Base-by-base conservation (phyloP, 2,888 invertebrate species). In the Polyommatus iphigenia region DNA sequence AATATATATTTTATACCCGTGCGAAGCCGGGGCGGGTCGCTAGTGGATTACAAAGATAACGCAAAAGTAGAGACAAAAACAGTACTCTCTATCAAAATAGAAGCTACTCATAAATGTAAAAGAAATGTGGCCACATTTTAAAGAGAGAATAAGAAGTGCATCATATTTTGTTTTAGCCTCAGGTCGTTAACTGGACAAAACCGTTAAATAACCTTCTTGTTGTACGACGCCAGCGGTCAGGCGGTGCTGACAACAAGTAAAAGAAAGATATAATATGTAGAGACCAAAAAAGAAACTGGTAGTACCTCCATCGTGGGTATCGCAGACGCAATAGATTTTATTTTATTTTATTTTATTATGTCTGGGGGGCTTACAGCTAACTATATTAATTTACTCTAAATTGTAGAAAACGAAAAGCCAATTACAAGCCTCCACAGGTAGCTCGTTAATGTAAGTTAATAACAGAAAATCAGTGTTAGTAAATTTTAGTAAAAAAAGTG, bases 161-260 rank as follows among this genome's bases (percentile, higher is more conserved):
- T 67, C 29, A 18, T 29, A 29, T 67, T 67, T 32, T 62, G 62
- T 62, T 67, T 67, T 67, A 32, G 67, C 67, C 67, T 29, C 29
- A 67, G 67, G 67, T 67, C 29, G 67, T 67, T 67, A 67, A 67
- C 67, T 67, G 67, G 67, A 32, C 67, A 15, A 29, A 67, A 67
- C 67, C 67, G 67, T 67, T 67, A 67, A 67, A 29, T 67, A 29
- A 67, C 67, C 67, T 67, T 67, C 29, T 67, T 67, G 29, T 67
- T 29, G 15, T 1, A 15, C 15, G 24, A 7, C 29, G 29, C 1
- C 67, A 67, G 29, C 67, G 29, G 67, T 29, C 29, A 32, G 67
- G 6, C 67, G 62, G 59, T 62, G 29, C 15, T 67, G 15, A 67
- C 18, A 15, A 15, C 13, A 6, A 32, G 29, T 29, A 18, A 67